Conservation (phyloP, 2,797 vertebrate genomes). For the Darevskia mixta region DNA sequence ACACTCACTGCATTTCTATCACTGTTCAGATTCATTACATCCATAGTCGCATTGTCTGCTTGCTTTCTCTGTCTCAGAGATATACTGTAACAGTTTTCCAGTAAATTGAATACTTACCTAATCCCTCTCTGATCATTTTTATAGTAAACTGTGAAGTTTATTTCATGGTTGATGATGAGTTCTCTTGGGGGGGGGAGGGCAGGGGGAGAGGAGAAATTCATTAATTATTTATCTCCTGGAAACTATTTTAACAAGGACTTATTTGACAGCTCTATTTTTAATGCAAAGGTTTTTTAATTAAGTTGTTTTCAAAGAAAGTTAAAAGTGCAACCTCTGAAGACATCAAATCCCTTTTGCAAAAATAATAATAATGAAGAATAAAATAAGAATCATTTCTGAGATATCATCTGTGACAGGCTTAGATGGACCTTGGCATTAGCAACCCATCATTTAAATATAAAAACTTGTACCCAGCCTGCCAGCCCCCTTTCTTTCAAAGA, state of each 20-base stretch:
- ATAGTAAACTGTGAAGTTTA: constrained; percentile 74
- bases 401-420: not conserved
- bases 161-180: constrained; percentile 72
- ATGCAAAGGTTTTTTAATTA: constrained; percentile 57
- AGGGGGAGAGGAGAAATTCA: constrained; percentile 33
- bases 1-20: constrained; percentile 65
- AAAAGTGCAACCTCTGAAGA: constrained; percentile 4
- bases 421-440: not conserved
- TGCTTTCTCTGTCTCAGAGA: constrained; percentile 62
- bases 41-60: constrained; percentile 50
- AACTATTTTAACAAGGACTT: constrained; percentile 71
- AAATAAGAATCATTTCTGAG: constrained; percentile 3
- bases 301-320: constrained; percentile 46
- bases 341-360: not conserved
- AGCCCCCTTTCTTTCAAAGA: not conserved
- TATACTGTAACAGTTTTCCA: constrained; percentile 65
- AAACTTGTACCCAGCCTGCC: not conserved
- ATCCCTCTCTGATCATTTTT: constrained; percentile 75
- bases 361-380: not conserved
- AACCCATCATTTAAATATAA: not conserved
- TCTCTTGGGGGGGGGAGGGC: not conserved
- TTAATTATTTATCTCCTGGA: constrained; percentile 72
- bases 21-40: constrained; percentile 66
- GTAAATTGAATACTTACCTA: constrained; percentile 75
- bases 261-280: constrained; percentile 66